Conservation (phyloP, 1,140 invertebrate genomes). For the Plectrocnemia conspersa region DNA sequence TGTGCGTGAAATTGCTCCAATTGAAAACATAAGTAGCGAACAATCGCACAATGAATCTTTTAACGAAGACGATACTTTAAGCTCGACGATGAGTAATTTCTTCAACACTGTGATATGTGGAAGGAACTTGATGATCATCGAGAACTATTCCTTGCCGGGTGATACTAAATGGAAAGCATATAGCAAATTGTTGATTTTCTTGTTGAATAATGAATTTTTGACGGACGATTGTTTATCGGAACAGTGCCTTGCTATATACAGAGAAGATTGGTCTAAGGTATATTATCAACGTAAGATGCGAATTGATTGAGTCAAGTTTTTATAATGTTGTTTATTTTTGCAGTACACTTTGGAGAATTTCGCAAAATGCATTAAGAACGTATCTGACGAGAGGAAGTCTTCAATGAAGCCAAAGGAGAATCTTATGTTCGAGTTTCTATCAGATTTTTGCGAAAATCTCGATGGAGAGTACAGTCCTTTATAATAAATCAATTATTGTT, state of each 20-base stretch:
- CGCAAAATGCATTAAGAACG: slow-evolving; percentile 43
- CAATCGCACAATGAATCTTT: too few relatives aligned
- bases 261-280: slow-evolving; percentile 50
- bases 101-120: slow-evolving; percentile 44
- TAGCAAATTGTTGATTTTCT: slow-evolving; percentile 40
- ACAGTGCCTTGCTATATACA: slow-evolving; percentile 47
- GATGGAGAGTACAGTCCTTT: slow-evolving; percentile 30
- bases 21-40: too few relatives aligned
- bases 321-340: slow-evolving; percentile 16
- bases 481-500: slow-evolving; percentile 1
- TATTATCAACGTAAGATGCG: neutral
- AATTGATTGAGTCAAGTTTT: neutral
- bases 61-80: neutral
- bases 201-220: slow-evolving; percentile 42
- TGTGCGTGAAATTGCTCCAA: neutral
- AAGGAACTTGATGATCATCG: slow-evolving; percentile 42
- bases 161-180: slow-evolving; percentile 39
- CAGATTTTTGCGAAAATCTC: slow-evolving; percentile 47
- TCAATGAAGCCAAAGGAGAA: slow-evolving; percentile 44
- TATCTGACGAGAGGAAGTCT: slow-evolving; percentile 39
- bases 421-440: slow-evolving; percentile 43
- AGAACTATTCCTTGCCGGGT: slow-evolving; percentile 21
- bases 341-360: slow-evolving; percentile 43
- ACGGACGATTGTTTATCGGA: slow-evolving; percentile 46
- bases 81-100: slow-evolving; percentile 28